A percentile compares a stretch with the other conserved stretches of the same genome.
Evolutionary conservation across 2,797 vertebrate genomes (phyloP).

Genomic region (Malurus leucopterus): DNA sequence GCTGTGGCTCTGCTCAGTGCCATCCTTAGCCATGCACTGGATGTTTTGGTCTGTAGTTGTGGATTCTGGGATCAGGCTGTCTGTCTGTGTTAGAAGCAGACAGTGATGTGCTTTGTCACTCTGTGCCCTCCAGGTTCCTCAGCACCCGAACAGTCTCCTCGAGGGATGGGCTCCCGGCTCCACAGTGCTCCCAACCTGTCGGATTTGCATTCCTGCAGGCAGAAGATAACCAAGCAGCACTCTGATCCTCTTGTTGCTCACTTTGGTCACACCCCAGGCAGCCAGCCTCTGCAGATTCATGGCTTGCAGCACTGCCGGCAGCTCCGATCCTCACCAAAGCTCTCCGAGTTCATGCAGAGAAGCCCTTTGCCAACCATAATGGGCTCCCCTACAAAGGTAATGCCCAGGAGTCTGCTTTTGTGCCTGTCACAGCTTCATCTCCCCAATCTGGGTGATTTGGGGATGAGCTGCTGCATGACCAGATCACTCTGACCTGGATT

Average conservation of each 20-base stretch:
- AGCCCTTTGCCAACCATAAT: conserved; percentile 93
- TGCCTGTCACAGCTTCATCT: not conserved
- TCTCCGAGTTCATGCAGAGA: conserved; percentile 93
- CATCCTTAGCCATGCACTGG: not conserved
- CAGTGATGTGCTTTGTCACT: not conserved
- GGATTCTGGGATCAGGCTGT: not conserved
- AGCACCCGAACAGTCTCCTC: conserved; percentile 63
- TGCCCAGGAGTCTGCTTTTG: not conserved
- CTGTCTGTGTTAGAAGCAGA: not conserved
- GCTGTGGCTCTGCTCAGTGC: not conserved
- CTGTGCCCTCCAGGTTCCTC: conserved; percentile 55
- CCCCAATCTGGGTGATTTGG: not conserved
- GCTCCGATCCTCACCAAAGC: conserved; percentile 88
- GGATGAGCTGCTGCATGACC: not conserved
- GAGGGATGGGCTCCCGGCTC: conserved; percentile 87
- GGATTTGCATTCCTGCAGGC: conserved; percentile 74
- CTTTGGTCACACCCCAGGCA: conserved; percentile 51
- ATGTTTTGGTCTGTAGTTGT: not conserved
- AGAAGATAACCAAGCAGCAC: conserved; percentile 91
- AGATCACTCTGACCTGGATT: not conserved
- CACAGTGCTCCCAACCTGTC: conserved; percentile 84
- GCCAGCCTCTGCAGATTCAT: conserved; percentile 62
- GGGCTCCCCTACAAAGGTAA: conserved; percentile 91
- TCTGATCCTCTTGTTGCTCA: conserved; percentile 83
- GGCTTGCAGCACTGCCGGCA: conserved; percentile 79